Evolutionary conservation across 2,797 vertebrate genomes (phyloP).

Genomic region (Ctenosaura bakeri): DNA sequence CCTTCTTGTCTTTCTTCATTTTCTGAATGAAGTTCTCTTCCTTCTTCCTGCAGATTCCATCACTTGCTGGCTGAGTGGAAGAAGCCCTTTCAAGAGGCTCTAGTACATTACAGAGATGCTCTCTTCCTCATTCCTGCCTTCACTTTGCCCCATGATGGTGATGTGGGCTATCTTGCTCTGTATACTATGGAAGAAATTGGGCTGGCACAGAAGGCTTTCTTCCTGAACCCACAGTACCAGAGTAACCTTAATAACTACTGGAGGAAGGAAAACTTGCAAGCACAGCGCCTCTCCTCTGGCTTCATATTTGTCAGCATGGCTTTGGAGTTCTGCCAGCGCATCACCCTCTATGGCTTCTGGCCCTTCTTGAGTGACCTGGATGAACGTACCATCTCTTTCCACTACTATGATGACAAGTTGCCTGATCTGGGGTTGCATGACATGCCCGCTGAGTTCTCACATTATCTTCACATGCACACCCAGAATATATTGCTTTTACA

Average conservation of each 20-base stretch:
- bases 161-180: neutral
- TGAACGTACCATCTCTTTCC: conserved; percentile 26
- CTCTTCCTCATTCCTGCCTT: conserved; percentile 57
- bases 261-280: conserved; percentile 22
- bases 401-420: conserved; percentile 62
- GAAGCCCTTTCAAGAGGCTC: neutral
- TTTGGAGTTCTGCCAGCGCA: conserved; percentile 64
- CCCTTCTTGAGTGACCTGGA: conserved; percentile 51
- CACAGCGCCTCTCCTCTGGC: conserved; percentile 55
- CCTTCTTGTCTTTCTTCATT: no score
- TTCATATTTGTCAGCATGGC: conserved; percentile 61
- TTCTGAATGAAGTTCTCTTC: no score
- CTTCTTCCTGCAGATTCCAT: neutral
- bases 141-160: conserved; percentile 19
- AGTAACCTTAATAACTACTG: conserved; percentile 29
- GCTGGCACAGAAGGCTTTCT: conserved; percentile 29
- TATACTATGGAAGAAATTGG: conserved; percentile 50
- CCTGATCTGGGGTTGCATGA: neutral
- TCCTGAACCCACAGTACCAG: conserved; percentile 61
- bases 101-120: conserved; percentile 34
- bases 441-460: conserved; percentile 64
- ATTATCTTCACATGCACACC: conserved; percentile 58
- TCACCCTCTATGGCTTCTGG: conserved; percentile 74
- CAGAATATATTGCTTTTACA: conserved; percentile 14
- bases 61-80: neutral